These are phyloP conservation scores for Hyperoodon ampullatus DNA, from an alignment of 2,113 vertebrate genomes.

Conservation along the genomic window DNA sequence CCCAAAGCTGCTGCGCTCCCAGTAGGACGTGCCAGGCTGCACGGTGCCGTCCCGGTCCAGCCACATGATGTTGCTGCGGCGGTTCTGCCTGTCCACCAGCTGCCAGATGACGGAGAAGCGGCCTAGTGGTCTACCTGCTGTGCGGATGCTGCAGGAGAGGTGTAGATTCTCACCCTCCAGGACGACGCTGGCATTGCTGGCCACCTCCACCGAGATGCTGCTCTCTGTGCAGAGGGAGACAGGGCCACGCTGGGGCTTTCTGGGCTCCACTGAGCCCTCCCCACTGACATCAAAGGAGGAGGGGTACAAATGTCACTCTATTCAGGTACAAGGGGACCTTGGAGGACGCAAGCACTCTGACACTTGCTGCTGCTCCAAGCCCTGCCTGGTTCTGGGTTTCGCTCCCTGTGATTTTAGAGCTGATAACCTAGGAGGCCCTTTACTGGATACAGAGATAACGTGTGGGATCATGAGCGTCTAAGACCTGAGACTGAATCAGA, in stretches of 20 bases:
- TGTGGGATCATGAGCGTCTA: background rate
- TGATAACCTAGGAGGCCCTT: background rate
- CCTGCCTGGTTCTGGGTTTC: background rate
- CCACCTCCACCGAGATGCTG: constrained; percentile 93
- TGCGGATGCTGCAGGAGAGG: constrained; percentile 90
- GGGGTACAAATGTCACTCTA: background rate
- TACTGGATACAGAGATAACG: background rate
- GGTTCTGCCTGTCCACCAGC: constrained; percentile 88
- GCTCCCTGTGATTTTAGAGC: background rate
- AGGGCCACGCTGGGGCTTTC: background rate
- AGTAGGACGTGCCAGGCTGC: constrained; percentile 88
- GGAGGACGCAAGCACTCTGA: background rate
- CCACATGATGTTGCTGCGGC: constrained; percentile 89
- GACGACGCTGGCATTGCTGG: constrained; percentile 91
- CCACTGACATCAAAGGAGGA: background rate
- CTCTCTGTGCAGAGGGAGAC: constrained; percentile 88
- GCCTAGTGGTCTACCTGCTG: constrained; percentile 83
- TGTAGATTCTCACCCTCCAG: constrained; percentile 93
- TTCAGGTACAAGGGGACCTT: background rate
- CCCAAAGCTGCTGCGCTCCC: constrained; percentile 92
- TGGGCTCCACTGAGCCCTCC: background rate
- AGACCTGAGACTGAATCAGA: background rate
- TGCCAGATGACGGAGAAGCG: constrained; percentile 93
- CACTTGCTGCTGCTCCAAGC: background rate
- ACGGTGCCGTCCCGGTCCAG: constrained; percentile 92